Evolutionary conservation across 2,888 invertebrate species (phyloP), one percentile per base, ranked within the genome.

Genomic region (Eremobia ochroleuca): DNA sequence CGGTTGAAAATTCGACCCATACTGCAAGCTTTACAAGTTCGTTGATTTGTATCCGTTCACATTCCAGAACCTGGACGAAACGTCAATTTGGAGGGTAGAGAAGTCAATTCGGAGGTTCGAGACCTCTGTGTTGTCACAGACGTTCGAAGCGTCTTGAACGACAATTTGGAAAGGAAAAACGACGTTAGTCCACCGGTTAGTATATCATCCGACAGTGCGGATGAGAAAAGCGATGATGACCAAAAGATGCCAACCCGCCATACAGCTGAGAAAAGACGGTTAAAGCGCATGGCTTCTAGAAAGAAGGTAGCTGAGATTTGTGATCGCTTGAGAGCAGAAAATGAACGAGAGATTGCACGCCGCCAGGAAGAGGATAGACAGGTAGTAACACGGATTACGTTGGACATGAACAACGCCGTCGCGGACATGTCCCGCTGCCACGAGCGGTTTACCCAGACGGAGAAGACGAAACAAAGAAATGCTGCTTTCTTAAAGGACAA

Each of bases 1-100:
- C n/a, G n/a, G n/a, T n/a, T 13, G 11, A 28, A 66, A 66, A 66
- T 25, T 31, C 25, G 6, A 0, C 13, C 13, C 1, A 4, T 31
- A 13, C 21, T 46, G 6, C 18, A 52, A 34, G 67, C 34, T 5
- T 67, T n/a, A 52, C 49, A 34, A 52, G 34, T 34, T 52, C 4
- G 5, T 58, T 73, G 15, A 73, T 58, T 73, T 58, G 21, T 2
- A 37, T 46, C 46, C 15, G 2, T 46, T 37, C 25, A 18, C 43
- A 11, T 69, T 67, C 18, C 37, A 73, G 72, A 52, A 69, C 52
- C 52, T 40, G 70, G 52, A 52, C n/a, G 52, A n/a, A 52, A 25
- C 11, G 34, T 34, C 15, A 34, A 67, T 18, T 34, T 46, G 5
- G 11, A 15, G 25, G 25, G 4, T 34, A 49, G 13, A 9, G 31